These are phyloP conservation scores for Himalopsyche phryganea DNA, from an alignment of 1,140 invertebrate species.

Conservation along the genomic window DNA sequence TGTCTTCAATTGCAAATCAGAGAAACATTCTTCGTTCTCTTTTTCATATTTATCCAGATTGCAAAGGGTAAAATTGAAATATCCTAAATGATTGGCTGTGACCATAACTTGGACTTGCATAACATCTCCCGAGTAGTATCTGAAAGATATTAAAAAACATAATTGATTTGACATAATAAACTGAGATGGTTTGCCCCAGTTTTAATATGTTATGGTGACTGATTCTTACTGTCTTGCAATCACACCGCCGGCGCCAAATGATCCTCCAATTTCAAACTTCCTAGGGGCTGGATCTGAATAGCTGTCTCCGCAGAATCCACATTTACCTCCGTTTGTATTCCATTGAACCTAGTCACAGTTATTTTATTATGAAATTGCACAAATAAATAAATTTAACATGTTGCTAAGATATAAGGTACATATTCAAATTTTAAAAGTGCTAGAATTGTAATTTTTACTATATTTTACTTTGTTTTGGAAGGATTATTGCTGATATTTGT, in stretches of 20 bases:
- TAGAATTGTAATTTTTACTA: no score
- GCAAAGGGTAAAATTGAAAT: constrained; percentile 54
- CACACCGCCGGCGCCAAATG: constrained; percentile 55
- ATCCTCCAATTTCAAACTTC: constrained; percentile 60
- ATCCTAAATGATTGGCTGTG: constrained; percentile 51
- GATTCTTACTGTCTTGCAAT: constrained; percentile 43
- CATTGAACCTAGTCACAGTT: constrained; percentile 50
- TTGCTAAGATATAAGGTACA: no score
- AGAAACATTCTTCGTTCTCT: constrained; percentile 56
- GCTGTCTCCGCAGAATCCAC: constrained; percentile 60
- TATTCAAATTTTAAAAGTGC: no score
- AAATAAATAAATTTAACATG: no score
- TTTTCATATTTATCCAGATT: constrained; percentile 34
- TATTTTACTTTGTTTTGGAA: no score
- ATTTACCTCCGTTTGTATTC: constrained; percentile 51
- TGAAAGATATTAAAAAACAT: constrained; percentile 14
- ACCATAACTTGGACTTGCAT: constrained; percentile 42
- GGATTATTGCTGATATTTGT: no score
- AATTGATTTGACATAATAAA: constrained; percentile 4
- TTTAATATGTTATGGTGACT: no score
- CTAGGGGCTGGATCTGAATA: constrained; percentile 52
- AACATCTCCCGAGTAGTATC: constrained; percentile 37
- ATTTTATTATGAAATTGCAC: no score
- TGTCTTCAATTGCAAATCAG: constrained; percentile 40
- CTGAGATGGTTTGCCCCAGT: no score